Conservation (phyloP, 1,140 invertebrate species). For the Thaumatotibia leucotreta region DNA sequence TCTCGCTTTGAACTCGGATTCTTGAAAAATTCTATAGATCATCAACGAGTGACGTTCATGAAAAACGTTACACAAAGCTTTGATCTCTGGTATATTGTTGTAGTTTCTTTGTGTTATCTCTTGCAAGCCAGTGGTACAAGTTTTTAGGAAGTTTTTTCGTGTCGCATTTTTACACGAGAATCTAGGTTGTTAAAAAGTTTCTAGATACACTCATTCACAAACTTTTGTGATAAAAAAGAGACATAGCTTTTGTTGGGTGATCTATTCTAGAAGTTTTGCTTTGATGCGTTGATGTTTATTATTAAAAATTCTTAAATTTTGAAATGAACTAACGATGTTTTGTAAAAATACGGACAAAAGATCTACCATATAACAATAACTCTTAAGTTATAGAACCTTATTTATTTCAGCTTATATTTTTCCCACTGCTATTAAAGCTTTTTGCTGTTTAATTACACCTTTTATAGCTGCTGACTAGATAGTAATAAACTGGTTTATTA, state of each 20-base stretch:
- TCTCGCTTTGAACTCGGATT: too few relatives aligned
- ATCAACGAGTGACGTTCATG: neutral
- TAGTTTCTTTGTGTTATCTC: neutral
- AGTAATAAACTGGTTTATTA: neutral
- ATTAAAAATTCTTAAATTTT: too few relatives aligned
- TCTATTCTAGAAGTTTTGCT: too few relatives aligned
- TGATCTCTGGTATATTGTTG: neutral
- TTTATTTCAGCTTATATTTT: neutral
- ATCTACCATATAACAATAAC: neutral
- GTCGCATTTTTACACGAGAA: neutral
- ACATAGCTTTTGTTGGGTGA: too few relatives aligned
- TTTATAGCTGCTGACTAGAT: neutral
- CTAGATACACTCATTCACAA: neutral
- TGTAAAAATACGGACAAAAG: too few relatives aligned
- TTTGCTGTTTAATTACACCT: neutral
- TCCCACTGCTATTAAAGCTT: neutral
- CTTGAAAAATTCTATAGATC: too few relatives aligned
- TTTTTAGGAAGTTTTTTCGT: neutral
- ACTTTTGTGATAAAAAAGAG: too few relatives aligned
- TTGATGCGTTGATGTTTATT: too few relatives aligned
- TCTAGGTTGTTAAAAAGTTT: neutral
- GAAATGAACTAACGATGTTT: too few relatives aligned
- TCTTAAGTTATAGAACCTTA: neutral
- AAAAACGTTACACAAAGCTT: neutral
- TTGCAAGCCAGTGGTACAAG: neutral